Evolutionary conservation across 2,888 invertebrate genomes (phyloP).

Genomic region (Synergus umbraculus): DNA sequence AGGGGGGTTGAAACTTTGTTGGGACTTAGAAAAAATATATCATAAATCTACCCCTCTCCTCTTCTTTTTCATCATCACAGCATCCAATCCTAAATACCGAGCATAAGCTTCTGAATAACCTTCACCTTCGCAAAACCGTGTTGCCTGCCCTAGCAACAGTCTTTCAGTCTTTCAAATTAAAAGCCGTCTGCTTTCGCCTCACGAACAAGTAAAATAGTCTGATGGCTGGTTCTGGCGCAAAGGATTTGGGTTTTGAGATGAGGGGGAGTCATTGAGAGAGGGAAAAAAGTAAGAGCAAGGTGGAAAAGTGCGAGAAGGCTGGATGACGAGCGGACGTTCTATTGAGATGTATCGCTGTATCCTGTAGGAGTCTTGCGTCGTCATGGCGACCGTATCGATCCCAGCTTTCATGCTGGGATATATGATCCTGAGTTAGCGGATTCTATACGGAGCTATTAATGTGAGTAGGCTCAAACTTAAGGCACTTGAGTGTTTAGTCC

Average conservation of each 20-base stretch:
- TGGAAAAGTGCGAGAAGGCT: background rate
- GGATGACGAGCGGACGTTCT: conserved; percentile 45
- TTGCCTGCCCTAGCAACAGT: conserved; percentile 24
- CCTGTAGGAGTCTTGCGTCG: conserved; percentile 65
- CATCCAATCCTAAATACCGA: conserved; percentile 16
- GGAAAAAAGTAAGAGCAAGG: conserved; percentile 32
- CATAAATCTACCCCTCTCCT: background rate
- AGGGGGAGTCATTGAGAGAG: conserved; percentile 41
- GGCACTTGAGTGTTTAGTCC: conserved; percentile 50
- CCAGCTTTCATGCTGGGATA: conserved; percentile 63
- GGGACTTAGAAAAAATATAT: background rate
- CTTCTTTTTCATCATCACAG: background rate
- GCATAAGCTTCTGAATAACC: conserved; percentile 45
- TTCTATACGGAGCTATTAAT: conserved; percentile 65
- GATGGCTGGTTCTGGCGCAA: background rate
- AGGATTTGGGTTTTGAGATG: background rate
- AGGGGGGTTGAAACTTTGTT: no score
- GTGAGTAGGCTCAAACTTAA: conserved; percentile 59
- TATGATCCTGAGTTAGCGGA: conserved; percentile 70
- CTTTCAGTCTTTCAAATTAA: conserved; percentile 10
- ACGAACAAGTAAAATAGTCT: conserved; percentile 18
- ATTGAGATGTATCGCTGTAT: conserved; percentile 59
- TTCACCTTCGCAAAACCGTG: conserved; percentile 8
- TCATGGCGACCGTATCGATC: conserved; percentile 75
- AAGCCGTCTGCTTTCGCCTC: conserved; percentile 17